Percentiles rank a stretch among this genome's conserved stretches.
These are phyloP conservation scores for Gorsachius magnificus DNA, from an alignment of 2,797 vertebrate species.

Conservation along the genomic window DNA sequence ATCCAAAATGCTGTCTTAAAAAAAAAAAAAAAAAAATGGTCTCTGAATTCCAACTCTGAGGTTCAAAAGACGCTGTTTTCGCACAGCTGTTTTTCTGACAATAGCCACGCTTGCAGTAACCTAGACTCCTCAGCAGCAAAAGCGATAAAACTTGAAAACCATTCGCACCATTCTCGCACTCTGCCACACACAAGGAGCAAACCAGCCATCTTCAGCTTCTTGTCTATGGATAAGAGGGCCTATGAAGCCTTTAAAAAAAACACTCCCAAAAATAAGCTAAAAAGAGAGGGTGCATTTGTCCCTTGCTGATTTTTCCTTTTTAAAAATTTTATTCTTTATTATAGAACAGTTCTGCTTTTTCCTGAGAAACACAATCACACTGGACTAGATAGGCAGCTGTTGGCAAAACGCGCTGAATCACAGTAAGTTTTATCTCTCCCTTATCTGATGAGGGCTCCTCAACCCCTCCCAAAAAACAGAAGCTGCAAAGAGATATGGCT, in stretches of 20 bases:
- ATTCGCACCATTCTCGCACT: background rate
- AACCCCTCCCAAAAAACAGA: background rate
- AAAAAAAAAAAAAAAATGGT: background rate
- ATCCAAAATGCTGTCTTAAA: background rate
- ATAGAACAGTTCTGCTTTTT: background rate
- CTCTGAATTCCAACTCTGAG: background rate
- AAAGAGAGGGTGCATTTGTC: background rate
- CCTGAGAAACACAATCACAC: background rate
- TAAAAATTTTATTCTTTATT: background rate
- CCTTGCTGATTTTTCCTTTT: background rate
- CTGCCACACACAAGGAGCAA: background rate
- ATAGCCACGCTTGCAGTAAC: background rate
- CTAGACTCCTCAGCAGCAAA: background rate
- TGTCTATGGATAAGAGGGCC: background rate
- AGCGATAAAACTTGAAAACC: background rate
- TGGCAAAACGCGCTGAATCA: constrained; percentile 5
- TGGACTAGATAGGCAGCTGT: background rate
- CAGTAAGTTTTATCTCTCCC: background rate
- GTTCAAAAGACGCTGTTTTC: background rate
- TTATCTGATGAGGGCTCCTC: constrained; percentile 38
- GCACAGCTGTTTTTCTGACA: background rate
- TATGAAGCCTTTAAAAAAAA: background rate
- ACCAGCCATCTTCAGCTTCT: background rate
- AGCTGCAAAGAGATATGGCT: constrained; percentile 16
- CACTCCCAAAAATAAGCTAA: background rate